Percentiles rank a stretch among this genome's conserved stretches.
Conservation (phyloP, 2,888 invertebrate genomes). For the Bellardia bayeri region DNA sequence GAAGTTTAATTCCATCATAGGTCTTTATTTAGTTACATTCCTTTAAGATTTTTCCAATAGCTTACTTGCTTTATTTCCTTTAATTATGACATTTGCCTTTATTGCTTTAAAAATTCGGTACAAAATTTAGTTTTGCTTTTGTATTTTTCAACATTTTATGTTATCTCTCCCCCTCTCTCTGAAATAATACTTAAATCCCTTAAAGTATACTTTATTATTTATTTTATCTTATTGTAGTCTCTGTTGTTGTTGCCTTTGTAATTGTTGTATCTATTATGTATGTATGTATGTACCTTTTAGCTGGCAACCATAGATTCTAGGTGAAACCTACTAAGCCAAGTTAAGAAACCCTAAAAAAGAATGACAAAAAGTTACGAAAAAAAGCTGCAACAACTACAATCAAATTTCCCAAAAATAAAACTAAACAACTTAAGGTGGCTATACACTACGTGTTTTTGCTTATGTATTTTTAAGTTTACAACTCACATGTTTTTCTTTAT, state of each 20-base stretch:
- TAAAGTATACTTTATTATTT: conserved; percentile 43
- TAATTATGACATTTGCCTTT: neutral
- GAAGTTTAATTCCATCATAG: too few species aligned
- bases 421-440: too few species aligned
- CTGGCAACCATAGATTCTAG: conserved; percentile 45
- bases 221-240: neutral
- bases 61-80: neutral
- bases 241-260: neutral
- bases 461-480: too few species aligned
- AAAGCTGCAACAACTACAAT: neutral
- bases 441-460: too few species aligned
- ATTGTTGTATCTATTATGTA: neutral
- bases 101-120: neutral
- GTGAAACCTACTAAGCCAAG: conserved; percentile 55
- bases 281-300: conserved; percentile 20
- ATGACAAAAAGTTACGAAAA: neutral
- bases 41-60: too few species aligned
- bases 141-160: conserved; percentile 8
- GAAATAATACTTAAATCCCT: conserved; percentile 30
- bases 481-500: too few species aligned
- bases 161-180: neutral
- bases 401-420: neutral
- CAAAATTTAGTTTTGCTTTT: conserved; percentile 11
- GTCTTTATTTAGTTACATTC: too few species aligned
- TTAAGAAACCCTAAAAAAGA: conserved; percentile 54